These are phyloP conservation scores for Zaprionus ornatus DNA, from an alignment of 1,140 invertebrate species.

Conservation along the genomic window DNA sequence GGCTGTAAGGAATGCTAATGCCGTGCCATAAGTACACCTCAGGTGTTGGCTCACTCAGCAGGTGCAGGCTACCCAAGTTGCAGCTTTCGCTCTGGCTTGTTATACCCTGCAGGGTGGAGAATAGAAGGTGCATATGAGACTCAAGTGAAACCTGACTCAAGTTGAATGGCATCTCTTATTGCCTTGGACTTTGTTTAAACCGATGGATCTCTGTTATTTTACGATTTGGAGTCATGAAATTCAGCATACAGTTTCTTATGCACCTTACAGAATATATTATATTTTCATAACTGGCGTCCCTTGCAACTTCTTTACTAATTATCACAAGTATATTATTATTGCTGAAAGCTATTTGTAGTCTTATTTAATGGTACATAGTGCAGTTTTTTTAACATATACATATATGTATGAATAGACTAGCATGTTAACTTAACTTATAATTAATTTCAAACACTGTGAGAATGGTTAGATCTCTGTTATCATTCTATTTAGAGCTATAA, in stretches of 20 bases:
- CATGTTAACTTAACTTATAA: too few relatives aligned
- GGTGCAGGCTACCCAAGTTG: background rate
- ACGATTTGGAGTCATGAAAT: background rate
- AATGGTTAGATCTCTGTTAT: background rate
- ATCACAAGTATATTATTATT: too few relatives aligned
- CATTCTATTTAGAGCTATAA: background rate
- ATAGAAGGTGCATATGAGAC: background rate
- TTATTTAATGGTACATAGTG: too few relatives aligned
- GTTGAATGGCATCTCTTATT: background rate
- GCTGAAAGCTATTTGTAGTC: too few relatives aligned
- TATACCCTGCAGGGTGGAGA: background rate
- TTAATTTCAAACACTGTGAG: background rate
- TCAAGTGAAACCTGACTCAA: too few relatives aligned
- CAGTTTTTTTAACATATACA: too few relatives aligned
- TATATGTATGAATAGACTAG: too few relatives aligned
- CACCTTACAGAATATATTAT: background rate
- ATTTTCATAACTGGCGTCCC: background rate
- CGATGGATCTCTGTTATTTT: background rate
- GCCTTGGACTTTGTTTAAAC: background rate
- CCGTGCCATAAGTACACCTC: constrained; percentile 77
- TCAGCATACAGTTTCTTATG: background rate
- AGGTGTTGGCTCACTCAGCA: constrained; percentile 57
- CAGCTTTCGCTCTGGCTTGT: constrained; percentile 14
- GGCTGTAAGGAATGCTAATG: constrained; percentile 81
- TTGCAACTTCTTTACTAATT: too few relatives aligned